A percentile compares a stretch with the other conserved stretches of the same genome.
Evolutionary conservation across 2,797 vertebrate genomes (phyloP).

Genomic region (Syngnathus rostellatus): DNA sequence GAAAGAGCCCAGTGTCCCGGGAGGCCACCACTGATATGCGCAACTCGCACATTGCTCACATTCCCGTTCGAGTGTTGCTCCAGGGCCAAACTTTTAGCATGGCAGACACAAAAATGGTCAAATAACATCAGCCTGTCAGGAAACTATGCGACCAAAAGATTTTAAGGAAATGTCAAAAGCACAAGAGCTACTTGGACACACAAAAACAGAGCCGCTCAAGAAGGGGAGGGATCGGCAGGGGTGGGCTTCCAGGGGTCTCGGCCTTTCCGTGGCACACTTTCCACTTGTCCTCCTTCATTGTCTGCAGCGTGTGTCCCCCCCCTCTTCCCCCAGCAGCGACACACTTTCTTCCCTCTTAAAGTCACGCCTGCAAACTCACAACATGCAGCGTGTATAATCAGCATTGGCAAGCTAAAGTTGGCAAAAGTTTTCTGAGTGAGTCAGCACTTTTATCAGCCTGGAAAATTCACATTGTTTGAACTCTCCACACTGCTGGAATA

Average conservation of each 20-base stretch:
- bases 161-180: no score
- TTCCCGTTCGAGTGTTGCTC: not conserved
- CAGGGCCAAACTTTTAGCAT: not conserved
- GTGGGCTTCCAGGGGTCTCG: not conserved
- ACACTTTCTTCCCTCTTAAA: not conserved
- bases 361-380: not conserved
- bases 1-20: not conserved
- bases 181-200: no score
- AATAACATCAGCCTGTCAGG: not conserved
- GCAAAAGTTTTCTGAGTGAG: not conserved
- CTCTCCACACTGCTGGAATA: not conserved
- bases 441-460: not conserved
- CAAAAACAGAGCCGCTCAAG: not conserved
- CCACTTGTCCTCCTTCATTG: slow-evolving; percentile 20
- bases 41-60: not conserved
- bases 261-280: slow-evolving; percentile 30
- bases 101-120: not conserved
- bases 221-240: not conserved
- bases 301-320: slow-evolving; percentile 36
- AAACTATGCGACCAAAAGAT: no score
- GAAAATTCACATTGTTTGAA: not conserved
- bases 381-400: not conserved
- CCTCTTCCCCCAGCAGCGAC: slow-evolving; percentile 9
- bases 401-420: not conserved
- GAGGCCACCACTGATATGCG: not conserved